Conservation (phyloP, 2,888 invertebrate species). For the Brachypterus glaber region DNA sequence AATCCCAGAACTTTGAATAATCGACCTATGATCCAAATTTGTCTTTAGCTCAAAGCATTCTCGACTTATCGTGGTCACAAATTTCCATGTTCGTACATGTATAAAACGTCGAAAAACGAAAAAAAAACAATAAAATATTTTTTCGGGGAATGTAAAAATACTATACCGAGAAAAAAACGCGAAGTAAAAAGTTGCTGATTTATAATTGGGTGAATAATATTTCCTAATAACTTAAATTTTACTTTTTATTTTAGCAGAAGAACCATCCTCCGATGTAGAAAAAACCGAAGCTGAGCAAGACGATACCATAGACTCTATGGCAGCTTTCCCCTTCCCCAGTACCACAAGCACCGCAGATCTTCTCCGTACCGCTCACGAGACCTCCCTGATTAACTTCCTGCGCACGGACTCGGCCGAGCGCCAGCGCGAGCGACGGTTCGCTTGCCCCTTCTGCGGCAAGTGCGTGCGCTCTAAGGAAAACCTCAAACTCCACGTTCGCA, state of each 20-base stretch:
- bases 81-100: too few relatives aligned
- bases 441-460: conserved; percentile 83
- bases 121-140: too few relatives aligned
- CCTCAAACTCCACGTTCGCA: conserved; percentile 76
- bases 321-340: conserved; percentile 39
- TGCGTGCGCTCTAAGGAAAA: conserved; percentile 84
- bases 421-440: conserved; percentile 68
- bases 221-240: too few relatives aligned
- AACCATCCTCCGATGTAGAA: conserved; percentile 34
- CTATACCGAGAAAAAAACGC: too few relatives aligned
- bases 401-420: conserved; percentile 51
- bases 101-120: too few relatives aligned
- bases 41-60: too few relatives aligned
- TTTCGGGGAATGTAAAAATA: too few relatives aligned
- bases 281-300: conserved; percentile 48
- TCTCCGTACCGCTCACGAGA: conserved; percentile 40
- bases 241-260: conserved; percentile 28
- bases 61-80: too few relatives aligned
- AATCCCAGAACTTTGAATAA: too few relatives aligned
- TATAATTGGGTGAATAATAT: too few relatives aligned
- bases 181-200: too few relatives aligned
- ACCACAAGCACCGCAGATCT: conserved; percentile 14
- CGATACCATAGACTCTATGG: conserved; percentile 62
- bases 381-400: conserved; percentile 56
- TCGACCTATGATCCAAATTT: too few relatives aligned